Evolutionary conservation across 1,140 invertebrate species (phyloP), one percentile per base, ranked within the genome.

Genomic region (Drosophila bipectinata): DNA sequence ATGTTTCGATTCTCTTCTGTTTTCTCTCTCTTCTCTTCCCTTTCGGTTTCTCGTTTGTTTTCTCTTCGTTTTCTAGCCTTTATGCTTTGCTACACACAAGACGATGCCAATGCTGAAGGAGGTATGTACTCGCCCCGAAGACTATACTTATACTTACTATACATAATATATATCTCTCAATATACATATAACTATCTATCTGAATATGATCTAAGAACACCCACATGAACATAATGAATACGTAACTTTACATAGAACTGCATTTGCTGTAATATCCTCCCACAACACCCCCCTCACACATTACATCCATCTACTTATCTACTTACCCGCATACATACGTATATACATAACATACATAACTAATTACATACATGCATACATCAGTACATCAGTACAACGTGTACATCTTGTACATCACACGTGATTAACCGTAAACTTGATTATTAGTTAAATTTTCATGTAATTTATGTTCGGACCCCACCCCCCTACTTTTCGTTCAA

Each of bases 21-120:
- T 75, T 90, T 83, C 75, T 88, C 83, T 89, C 75, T 90, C 68
- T 75, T 77, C 69, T 74, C 61, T 64, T 63, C 69, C 44, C 58
- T 63, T 63, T 90, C 74, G 76, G 79, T 88, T 73, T 80, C 59
- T 79, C 53, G 59, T 75, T 77, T 85, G 45, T 49, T 90, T 77
- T 89, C 80, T 90, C 76, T 87, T 87, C 61, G 79, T 81, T 91
- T 88, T 91, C 88, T 94, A 97, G 96, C 96, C 93, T 97, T 97
- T 94, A 97, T 97, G 96, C 94, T 97, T 93, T 97, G 96, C 94
- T 97, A 97, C 94, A 96, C 96, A 90, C 96, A 97, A 94, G 96
- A 97, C 93, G 96, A 97, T 93, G 94, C 96, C 83, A 96, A 96
- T 93, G 94, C 95, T 82, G 96, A 97, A 96, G 96, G 96, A 96